These are phyloP conservation scores for Erpobdella octoculata DNA, from an alignment of 2,888 invertebrate genomes.

Conservation along the genomic window DNA sequence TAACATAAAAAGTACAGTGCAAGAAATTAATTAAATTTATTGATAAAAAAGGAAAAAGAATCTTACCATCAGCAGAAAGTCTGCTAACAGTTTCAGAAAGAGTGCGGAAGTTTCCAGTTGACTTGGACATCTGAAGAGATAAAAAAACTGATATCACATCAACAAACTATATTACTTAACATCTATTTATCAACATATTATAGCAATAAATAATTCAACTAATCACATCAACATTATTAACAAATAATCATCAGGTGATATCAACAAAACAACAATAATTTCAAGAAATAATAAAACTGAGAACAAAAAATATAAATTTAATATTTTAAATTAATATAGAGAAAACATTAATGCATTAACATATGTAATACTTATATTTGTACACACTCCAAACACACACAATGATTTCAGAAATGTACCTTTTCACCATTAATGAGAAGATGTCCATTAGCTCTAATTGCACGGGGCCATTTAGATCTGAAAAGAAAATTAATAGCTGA, in stretches of 20 bases:
- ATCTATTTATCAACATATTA: not conserved
- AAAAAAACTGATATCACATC: too few species aligned
- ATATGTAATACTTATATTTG: too few species aligned
- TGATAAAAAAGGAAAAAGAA: not conserved
- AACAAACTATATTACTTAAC: not conserved
- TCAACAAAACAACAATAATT: not conserved
- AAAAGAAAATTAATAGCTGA: too few species aligned
- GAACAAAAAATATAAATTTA: too few species aligned
- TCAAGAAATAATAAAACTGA: not conserved
- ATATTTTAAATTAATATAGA: too few species aligned
- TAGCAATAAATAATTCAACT: not conserved
- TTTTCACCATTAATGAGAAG: conserved; percentile 89
- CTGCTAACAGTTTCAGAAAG: conserved; percentile 77
- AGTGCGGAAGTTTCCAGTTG: conserved; percentile 95
- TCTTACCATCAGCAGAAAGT: conserved; percentile 84
- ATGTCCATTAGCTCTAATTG: conserved; percentile 88
- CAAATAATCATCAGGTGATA: not conserved
- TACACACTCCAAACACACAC: too few species aligned
- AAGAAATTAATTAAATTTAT: not conserved
- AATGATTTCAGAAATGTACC: conserved; percentile 54
- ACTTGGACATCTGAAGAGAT: conserved; percentile 85
- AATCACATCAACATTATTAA: not conserved
- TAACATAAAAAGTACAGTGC: not conserved
- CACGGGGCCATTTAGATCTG: conserved; percentile 67
- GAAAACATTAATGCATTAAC: too few species aligned